Evolutionary conservation across 2,888 invertebrate species (phyloP), one percentile per base, ranked within the genome.

Genomic region (Macaria liturata): DNA sequence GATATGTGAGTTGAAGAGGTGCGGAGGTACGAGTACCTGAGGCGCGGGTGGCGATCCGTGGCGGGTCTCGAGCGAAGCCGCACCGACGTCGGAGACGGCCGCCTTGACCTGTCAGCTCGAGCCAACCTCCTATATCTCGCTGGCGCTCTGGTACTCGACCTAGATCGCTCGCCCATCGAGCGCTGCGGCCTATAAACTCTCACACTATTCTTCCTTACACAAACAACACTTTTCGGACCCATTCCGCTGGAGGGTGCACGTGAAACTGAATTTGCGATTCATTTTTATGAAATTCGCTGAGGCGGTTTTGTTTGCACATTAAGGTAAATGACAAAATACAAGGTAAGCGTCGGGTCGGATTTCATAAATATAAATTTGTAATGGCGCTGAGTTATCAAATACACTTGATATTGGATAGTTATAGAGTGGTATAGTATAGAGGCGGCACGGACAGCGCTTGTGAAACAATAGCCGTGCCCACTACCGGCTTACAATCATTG

Each of bases 51-150:
- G 72, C 71, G 76, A 75, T 72, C 59, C 43, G 60, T 69, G 67
- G 80, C 80, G 87, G 84, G 87, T 84, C 76, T 83, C 83, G 86
- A 86, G 84, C 72, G 70, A 69, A 70, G 69, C 57, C 52, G 47
- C 66, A 42, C 42, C 42, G 68, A 67, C 73, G 76, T 64, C 71
- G 74, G 77, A 77, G 76, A 81, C 47, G 4, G 50, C 81, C 79
- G 80, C 83, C 84, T 85, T 84, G 88, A 86, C 88, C 84, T 80
- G 79, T 80, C 81, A 83, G 80, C 83, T 80, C 74, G 75, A 74
- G 73, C 67, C 68, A 75, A 74, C 79, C 81, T 82, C 83, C 83
- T 78, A 75, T 74, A 70, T 69, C 72, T 72, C 72, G 74, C 76
- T 84, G 76, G 65, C 64, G 69, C 72, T 83, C 86, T 84, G 76